Evolutionary conservation across 2,797 vertebrate species (phyloP).

Genomic region (Micromesistius poutassou): DNA sequence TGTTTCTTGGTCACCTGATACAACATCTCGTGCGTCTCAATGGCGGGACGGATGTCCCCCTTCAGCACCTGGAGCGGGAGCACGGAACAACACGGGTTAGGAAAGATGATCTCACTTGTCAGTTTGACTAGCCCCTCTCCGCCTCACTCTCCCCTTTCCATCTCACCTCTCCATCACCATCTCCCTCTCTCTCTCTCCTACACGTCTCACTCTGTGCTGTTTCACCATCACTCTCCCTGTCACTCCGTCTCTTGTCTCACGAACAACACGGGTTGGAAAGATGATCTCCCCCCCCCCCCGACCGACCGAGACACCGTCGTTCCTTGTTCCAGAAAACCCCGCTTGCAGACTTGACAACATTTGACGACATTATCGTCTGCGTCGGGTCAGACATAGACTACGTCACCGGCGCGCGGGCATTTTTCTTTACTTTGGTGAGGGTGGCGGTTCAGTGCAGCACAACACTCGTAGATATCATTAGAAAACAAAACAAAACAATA

Average conservation of each 20-base stretch:
- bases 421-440: background rate
- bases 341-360: background rate
- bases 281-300: background rate
- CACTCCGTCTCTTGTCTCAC: background rate
- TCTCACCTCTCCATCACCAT: no score
- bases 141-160: background rate
- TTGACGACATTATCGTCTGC: background rate
- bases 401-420: background rate
- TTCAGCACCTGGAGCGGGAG: constrained; percentile 85
- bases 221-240: background rate
- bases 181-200: no score
- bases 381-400: background rate
- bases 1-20: constrained; percentile 99
- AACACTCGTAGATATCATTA: background rate
- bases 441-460: no score
- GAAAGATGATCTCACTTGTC: background rate
- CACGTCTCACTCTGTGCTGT: background rate
- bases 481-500: no score
- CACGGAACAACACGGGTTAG: background rate
- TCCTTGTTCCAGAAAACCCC: no score
- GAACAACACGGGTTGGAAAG: background rate
- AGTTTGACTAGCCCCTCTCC: background rate
- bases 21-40: constrained; percentile 99
- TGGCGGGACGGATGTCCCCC: constrained; percentile 95
- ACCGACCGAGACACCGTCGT: background rate